Conservation (phyloP, 2,113 vertebrate species). For the Mesoclemmys tuberculata region DNA sequence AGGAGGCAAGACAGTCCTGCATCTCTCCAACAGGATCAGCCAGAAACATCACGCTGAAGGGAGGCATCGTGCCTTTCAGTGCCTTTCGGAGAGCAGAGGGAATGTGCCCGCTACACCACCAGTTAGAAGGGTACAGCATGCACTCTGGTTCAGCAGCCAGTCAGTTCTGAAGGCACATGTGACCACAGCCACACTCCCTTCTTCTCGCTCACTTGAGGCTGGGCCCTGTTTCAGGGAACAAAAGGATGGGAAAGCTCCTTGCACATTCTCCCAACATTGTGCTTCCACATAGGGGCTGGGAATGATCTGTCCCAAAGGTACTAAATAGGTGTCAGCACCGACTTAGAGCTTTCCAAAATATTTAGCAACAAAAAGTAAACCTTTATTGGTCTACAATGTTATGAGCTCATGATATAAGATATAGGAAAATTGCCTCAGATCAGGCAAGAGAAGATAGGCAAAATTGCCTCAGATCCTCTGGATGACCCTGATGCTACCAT, state of each 20-base stretch:
- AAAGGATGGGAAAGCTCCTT: neutral
- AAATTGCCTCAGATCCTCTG: neutral
- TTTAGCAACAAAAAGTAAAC: neutral
- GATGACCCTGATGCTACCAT: neutral
- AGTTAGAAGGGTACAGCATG: neutral
- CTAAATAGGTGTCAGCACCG: no score
- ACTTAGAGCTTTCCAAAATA: neutral
- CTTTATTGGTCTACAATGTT: neutral
- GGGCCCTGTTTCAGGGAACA: accelerated
- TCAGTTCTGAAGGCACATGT: neutral
- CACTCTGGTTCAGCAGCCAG: accelerated
- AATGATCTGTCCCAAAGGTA: neutral
- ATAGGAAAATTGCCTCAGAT: neutral
- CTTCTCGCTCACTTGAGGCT: neutral
- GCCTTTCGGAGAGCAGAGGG: accelerated
- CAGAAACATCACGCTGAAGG: accelerated
- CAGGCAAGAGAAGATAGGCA: no score
- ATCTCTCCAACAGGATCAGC: neutral
- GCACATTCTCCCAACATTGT: neutral
- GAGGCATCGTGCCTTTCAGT: accelerated
- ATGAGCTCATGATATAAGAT: neutral
- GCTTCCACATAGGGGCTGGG: accelerated
- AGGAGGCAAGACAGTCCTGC: no score
- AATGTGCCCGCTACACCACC: neutral
- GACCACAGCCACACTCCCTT: neutral